Conservation (phyloP, 2,888 invertebrate genomes). For the Callimorpha dominula region DNA sequence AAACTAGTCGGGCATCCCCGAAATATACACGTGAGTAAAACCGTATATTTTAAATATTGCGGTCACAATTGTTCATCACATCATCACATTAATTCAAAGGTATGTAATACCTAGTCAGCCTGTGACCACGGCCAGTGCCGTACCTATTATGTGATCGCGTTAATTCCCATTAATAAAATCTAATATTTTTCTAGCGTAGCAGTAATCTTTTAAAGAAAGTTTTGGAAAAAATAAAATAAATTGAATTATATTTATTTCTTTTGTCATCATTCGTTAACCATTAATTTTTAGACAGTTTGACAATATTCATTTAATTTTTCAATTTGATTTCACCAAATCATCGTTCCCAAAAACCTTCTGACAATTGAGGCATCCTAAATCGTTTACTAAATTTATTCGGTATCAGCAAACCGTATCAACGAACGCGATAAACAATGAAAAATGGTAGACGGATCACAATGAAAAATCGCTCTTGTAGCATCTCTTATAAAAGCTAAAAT, state of each 20-base stretch:
- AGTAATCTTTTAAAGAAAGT: no score
- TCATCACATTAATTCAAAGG: no score
- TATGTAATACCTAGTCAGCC: no score
- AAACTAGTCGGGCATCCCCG: no score
- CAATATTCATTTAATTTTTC: not conserved
- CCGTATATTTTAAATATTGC: no score
- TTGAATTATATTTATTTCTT: not conserved
- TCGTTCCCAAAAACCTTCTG: conserved; percentile 30
- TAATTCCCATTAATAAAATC: no score
- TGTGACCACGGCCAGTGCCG: no score
- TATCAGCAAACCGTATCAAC: conserved; percentile 49
- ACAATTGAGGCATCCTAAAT: conserved; percentile 32
- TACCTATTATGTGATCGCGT: no score
- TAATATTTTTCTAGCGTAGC: no score
- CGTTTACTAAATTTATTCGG: conserved; percentile 47
- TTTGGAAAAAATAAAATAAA: not conserved
- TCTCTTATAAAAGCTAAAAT: conserved; percentile 24
- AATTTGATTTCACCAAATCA: conserved; percentile 20
- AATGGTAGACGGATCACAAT: conserved; percentile 32
- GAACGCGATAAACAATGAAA: conserved; percentile 50
- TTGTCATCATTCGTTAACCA: not conserved
- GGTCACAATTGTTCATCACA: no score
- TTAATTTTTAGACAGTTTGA: not conserved
- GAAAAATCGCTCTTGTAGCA: conserved; percentile 23
- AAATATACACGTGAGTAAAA: no score